phyloP scores from a whole-genome alignment of 2,888 invertebrate species.

The Acrobasis repandana region DNA sequence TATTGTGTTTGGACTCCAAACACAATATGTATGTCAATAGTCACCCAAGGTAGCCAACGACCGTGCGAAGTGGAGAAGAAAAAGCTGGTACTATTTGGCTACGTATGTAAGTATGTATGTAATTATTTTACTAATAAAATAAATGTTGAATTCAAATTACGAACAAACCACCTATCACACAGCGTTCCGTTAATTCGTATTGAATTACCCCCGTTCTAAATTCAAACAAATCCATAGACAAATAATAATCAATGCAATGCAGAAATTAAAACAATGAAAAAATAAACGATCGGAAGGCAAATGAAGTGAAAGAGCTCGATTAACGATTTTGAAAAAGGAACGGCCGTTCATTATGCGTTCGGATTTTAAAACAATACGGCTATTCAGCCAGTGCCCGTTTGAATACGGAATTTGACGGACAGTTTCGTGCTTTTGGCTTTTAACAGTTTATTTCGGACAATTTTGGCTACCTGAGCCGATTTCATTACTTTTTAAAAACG shows the following conservation, averaged over 20 bases:
- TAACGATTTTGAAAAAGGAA: conserved; percentile 69
- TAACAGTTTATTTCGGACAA: conserved; percentile 67
- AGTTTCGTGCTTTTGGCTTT: conserved; percentile 55
- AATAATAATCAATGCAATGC: conserved; percentile 59
- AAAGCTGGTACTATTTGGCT: too few relatives aligned
- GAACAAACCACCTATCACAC: conserved; percentile 50
- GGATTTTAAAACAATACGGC: conserved; percentile 76
- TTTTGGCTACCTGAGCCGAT: conserved; percentile 55
- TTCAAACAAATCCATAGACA: conserved; percentile 55
- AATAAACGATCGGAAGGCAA: conserved; percentile 61
- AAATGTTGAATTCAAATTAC: conserved; percentile 1
- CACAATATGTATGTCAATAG: too few relatives aligned
- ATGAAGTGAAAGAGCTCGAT: conserved; percentile 79
- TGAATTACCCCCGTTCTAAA: conserved; percentile 72
- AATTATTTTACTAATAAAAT: too few relatives aligned
- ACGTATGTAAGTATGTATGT: too few relatives aligned
- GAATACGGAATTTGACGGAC: conserved; percentile 76
- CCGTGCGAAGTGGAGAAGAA: too few relatives aligned
- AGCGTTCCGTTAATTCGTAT: conserved; percentile 77
- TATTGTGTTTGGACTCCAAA: too few relatives aligned
- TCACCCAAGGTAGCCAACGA: too few relatives aligned
- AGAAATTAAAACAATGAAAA: conserved; percentile 46
- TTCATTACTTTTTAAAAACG: conserved; percentile 59
- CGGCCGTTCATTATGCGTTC: conserved; percentile 69
- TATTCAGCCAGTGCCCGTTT: conserved; percentile 70